Evolutionary conservation across 2,888 invertebrate species (phyloP), one percentile per base, ranked within the genome.

Genomic region (Dolichomitus sp.): DNA sequence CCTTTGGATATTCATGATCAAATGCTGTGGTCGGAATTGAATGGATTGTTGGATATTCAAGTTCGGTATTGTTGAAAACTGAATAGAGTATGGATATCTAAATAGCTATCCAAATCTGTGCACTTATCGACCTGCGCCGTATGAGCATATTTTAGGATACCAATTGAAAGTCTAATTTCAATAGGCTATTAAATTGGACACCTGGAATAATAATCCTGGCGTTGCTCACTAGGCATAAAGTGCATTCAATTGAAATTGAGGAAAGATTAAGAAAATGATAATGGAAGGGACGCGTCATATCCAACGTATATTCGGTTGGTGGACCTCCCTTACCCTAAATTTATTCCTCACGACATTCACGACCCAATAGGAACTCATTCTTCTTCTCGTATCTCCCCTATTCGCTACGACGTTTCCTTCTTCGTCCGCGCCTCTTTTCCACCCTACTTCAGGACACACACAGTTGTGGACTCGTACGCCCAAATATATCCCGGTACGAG

Each of bases 341-440:
- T 40, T 72, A 27, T 48, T 59, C 57, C 30, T 23, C 23, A 11
- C 42, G 42, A 57, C 45, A 45, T 57, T 59, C 40, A 59, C 30
- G 54, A 45, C 12, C 59, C 17, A 48, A 72, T 59, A 17, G 59
- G 23, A 72, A 45, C 45, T 45, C 42, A 57, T 27, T 70, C 27
- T 27, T 70, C n/a, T 45, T 14, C 57, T 68, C 73, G 73, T 23
- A 17, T 70, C 19, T 59, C 76, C 45, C 50, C 42, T 37, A 27
- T 68, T 65, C 45, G 45, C 19, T n/a, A 42, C 33, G 33, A 40
- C 19, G 17, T 68, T 65, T 19, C 52, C 45, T 65, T 66, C 54
- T 27, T 57, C 45, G n/a, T 70, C 54, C 70, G 42, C 42, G 70
- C 54, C 19, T 33, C 33, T 59, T 14, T 61, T 19, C 48, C 23